Evolutionary conservation across 2,888 invertebrate species (phyloP), one percentile per base, ranked within the genome.

Genomic region (Tridacna gigas): DNA sequence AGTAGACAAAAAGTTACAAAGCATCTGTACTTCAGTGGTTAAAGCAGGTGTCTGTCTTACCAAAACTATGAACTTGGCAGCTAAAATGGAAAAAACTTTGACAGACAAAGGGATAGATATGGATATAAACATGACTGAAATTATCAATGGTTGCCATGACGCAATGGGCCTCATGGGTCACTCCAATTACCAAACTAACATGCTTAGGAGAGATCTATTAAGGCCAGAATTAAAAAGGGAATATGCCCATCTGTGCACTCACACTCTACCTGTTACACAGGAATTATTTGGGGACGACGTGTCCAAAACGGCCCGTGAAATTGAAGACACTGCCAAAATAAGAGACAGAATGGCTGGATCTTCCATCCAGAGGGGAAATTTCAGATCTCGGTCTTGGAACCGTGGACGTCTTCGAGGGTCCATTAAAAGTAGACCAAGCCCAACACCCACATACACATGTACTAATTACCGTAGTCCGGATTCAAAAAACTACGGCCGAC

Each of bases 201-300:
- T n/a, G 66, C 5, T 60, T 7, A 37, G 73, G 7, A 69, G 74
- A 5, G 76, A 81, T 25, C 51, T 69, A 11, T 51, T 81, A 51
- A 77, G 69, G 51, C 61, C 81, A 5, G 71, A 77, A 37, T 69
- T 77, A 47, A 69, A 66, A 37, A 65, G 61, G 18, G 77, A 81
- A 65, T 80, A 80, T 77, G 25, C 48, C 11, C 80, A 80, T 37
- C 37, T 80, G 26, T 80, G 81, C 37, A 69, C 9, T 13, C 77
- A 81, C 25, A 26, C 56, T 15, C 37, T 75, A 65, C n/a, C 45
- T 45, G 63, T 66, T 28, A 65, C 77, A 9, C n/a, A 67, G 11
- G 26, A 76, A 22, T 56, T 80, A 26, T 80, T 80, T 56, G 76
- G 77, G 37, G 81, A 81, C 20, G 67, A 67, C 20, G 28, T 67